Evolutionary conservation across 2,797 vertebrate species (phyloP).

Genomic region (Yasuhikotakia modesta): DNA sequence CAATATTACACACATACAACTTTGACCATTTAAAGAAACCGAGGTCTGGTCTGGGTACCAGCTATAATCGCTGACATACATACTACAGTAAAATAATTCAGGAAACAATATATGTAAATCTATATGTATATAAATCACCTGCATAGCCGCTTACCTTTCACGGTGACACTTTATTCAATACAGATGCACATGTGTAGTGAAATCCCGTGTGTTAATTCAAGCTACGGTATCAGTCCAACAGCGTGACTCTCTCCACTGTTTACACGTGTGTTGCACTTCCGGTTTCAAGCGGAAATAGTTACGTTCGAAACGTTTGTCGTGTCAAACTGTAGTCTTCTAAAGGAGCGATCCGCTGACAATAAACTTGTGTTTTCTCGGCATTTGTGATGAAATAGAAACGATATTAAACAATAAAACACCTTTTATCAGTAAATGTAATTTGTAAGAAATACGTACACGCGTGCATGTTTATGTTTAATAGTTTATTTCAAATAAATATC

Average conservation of each 20-base stretch:
- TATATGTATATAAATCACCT: neutral
- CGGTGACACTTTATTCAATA: neutral
- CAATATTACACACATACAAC: no score
- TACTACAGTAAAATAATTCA: neutral
- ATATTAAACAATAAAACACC: no score
- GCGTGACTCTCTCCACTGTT: slow-evolving; percentile 27
- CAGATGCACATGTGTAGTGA: neutral
- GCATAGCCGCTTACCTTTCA: slow-evolving; percentile 13
- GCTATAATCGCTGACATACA: neutral
- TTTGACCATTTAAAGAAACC: no score
- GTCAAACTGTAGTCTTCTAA: neutral
- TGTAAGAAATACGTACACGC: neutral
- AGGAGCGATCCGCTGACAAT: neutral
- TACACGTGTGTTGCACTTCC: slow-evolving; percentile 52
- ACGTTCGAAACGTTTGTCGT: slow-evolving; percentile 14
- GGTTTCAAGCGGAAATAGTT: neutral
- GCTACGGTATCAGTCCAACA: neutral
- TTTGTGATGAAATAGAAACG: neutral
- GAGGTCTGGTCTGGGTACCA: no score
- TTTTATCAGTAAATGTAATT: neutral
- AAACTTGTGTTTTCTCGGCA: neutral
- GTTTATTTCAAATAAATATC: slow-evolving; percentile 58
- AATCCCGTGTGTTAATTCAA: neutral
- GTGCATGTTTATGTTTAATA: slow-evolving; percentile 17
- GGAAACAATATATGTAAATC: neutral